phyloP scores from a whole-genome alignment of 2,888 invertebrate genomes.

The Melanotus villosus region DNA sequence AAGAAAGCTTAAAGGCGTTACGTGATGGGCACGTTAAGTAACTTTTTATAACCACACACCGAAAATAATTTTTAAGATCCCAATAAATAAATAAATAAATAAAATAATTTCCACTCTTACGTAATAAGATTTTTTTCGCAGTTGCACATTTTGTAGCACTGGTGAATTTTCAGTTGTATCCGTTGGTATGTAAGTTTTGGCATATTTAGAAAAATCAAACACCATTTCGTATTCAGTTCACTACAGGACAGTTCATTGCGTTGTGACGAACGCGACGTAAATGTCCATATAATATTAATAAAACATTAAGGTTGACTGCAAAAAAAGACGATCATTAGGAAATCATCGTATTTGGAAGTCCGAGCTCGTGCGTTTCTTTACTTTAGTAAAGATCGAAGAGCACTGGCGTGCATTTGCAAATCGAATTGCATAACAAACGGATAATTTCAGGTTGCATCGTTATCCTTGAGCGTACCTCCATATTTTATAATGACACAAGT shows the following conservation, averaged over 20 bases:
- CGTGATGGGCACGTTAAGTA: too few relatives aligned
- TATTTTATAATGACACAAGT: conserved; percentile 42
- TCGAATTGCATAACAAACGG: conserved; percentile 35
- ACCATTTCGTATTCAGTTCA: conserved; percentile 41
- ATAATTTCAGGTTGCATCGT: conserved; percentile 43
- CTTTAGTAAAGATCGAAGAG: conserved; percentile 21
- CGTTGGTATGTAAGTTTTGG: conserved; percentile 38
- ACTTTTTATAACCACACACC: too few relatives aligned
- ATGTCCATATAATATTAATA: neutral
- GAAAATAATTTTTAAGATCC: too few relatives aligned
- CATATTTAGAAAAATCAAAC: conserved; percentile 45
- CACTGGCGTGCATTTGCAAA: conserved; percentile 29
- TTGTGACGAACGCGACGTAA: conserved; percentile 1
- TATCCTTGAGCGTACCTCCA: conserved; percentile 42
- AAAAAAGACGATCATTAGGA: conserved; percentile 2
- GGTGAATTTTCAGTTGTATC: conserved; percentile 18
- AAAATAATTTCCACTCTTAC: too few relatives aligned
- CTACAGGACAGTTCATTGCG: conserved; percentile 29
- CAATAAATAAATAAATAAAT: too few relatives aligned
- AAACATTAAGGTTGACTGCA: too few relatives aligned
- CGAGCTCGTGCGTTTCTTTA: conserved; percentile 14
- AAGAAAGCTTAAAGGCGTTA: too few relatives aligned
- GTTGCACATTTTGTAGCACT: conserved; percentile 26
- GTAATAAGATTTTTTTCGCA: conserved; percentile 36
- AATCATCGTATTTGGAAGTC: conserved; percentile 4